Evolutionary conservation across 2,888 invertebrate genomes (phyloP), one percentile per base, ranked within the genome.

Genomic region (Luffia ferchaultella): DNA sequence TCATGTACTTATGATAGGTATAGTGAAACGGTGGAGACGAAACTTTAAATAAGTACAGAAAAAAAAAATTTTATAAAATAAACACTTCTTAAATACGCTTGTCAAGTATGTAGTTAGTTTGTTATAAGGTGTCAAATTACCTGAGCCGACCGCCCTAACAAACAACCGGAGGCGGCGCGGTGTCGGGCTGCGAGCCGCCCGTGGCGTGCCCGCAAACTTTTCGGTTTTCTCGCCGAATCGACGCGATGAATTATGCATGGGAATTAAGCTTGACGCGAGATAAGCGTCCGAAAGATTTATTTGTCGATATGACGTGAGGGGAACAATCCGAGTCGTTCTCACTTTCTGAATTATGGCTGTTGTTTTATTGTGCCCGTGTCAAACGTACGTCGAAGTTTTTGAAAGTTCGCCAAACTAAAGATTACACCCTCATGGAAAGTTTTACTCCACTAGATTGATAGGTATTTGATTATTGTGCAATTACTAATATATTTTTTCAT

Each of bases 221-320:
- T 48, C 50, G 47, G 49, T 48, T 48, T 53, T 50, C 55, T 45
- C 49, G 16, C 45, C 46, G 47, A 50, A 53, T 56, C 54, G 53
- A 70, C 73, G 70, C 71, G 58, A 78, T 82, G 82, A 79, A 80
- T 82, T 78, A 82, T 82, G 74, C 76, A 80, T 78, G 70, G 75
- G 78, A 79, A 82, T 82, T 79, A 80, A 78, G 70, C 80, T 80
- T 78, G 78, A 79, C 76, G 76, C 66, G 68, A 77, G 82, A 82
- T 82, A 82, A 79, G 75, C 73, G 73, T 67, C 70, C 65, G 57
- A 72, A 77, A 82, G 83, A 82, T 83, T 80, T 83, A 82, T 80
- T 77, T 72, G 68, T 66, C 73, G 76, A 76, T 79, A 80, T 80
- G 80, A 80, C 76, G 79, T 79, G 77, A 70, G 76, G 77, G 78